Evolutionary conservation across 2,797 vertebrate species (phyloP).

Genomic region (Pristis pectinata): DNA sequence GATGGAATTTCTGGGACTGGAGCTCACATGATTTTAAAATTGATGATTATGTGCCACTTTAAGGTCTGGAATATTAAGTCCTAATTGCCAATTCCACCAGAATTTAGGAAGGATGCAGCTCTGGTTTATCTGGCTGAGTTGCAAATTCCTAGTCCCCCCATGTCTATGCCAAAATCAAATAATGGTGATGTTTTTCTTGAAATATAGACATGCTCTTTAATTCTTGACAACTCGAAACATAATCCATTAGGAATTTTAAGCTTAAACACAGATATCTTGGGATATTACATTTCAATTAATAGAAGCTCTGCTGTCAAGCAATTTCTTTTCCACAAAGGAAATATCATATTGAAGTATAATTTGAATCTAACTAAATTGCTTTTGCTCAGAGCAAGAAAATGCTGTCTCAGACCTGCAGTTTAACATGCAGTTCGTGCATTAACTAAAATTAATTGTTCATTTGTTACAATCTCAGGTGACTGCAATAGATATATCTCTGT

Average conservation of each 20-base stretch:
- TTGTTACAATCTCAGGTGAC: background rate
- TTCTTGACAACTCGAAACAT: background rate
- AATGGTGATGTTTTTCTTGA: background rate
- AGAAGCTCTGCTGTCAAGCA: background rate
- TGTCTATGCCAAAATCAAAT: background rate
- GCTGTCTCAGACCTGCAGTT: background rate
- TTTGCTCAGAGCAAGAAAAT: background rate
- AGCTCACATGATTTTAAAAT: background rate
- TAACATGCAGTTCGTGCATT: background rate
- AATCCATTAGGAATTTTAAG: background rate
- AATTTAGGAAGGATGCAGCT: background rate
- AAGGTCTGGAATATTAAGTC: background rate
- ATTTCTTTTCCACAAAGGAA: background rate
- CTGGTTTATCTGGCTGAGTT: background rate
- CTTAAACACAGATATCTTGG: background rate
- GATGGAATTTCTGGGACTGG: background rate
- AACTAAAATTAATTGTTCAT: constrained; percentile 6
- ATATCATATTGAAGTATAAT: background rate
- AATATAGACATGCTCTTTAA: background rate
- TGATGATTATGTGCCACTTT: background rate
- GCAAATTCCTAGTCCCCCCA: background rate
- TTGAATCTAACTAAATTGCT: background rate
- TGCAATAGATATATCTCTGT: background rate
- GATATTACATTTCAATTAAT: background rate
- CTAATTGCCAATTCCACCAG: background rate